Percentiles rank a stretch among this genome's conserved stretches.
These are phyloP conservation scores for Anthopleura xanthogrammica DNA, from an alignment of 92 coral and sea anemone genomes.

Conservation along the genomic window DNA sequence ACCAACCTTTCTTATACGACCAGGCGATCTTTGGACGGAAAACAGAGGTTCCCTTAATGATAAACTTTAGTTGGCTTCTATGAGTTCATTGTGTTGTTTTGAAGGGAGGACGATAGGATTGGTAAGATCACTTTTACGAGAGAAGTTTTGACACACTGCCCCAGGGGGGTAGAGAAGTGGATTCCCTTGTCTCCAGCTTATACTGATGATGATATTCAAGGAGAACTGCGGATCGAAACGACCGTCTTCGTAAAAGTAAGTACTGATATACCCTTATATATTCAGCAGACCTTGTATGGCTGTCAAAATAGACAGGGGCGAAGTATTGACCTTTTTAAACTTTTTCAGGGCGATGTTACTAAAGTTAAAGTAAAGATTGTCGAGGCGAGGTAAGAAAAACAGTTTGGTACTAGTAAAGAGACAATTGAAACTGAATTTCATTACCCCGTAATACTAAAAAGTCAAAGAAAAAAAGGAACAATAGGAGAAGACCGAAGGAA, in stretches of 20 bases:
- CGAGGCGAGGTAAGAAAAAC: constrained; percentile 61
- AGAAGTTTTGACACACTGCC: constrained; percentile 64
- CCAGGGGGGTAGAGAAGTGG: constrained; percentile 85
- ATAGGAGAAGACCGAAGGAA: neutral
- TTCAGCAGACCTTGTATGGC: neutral
- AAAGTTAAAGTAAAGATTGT: constrained; percentile 60
- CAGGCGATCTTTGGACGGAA: neutral
- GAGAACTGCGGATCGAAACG: constrained; percentile 77
- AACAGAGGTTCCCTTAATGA: neutral
- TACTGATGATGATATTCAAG: constrained; percentile 82
- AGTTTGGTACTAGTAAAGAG: neutral
- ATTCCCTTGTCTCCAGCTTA: constrained; percentile 70
- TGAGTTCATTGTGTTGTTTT: neutral
- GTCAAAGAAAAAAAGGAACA: neutral
- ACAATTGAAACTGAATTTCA: neutral
- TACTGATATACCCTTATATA: neutral
- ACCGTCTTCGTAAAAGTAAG: constrained; percentile 68
- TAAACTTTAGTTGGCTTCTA: neutral
- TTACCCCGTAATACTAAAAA: too few species aligned
- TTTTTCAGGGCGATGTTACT: constrained; percentile 52
- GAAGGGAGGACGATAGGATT: constrained; percentile 82
- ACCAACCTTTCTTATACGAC: too few species aligned
- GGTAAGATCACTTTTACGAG: constrained; percentile 83
- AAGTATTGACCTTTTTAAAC: neutral
- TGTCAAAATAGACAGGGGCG: too few species aligned